A percentile compares a stretch with the other conserved stretches of the same genome.
Evolutionary conservation across 2,113 vertebrate species (phyloP).

Genomic region (Benitochromis conjunctus): DNA sequence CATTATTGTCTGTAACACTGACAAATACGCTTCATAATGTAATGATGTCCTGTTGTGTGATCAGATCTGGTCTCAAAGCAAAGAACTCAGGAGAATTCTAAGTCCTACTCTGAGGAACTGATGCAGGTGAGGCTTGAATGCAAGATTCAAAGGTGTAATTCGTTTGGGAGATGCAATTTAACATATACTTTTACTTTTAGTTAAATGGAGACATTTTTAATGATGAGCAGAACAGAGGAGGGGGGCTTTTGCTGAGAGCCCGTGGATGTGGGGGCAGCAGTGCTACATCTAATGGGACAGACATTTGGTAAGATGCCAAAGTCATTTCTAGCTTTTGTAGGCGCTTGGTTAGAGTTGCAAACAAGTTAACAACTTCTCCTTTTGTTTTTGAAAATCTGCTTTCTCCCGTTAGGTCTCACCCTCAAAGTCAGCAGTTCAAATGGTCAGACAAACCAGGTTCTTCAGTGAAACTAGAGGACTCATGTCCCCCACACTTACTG

Average conservation of each 20-base stretch:
- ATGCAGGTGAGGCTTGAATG: constrained; percentile 44
- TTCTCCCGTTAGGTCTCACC: constrained; percentile 7
- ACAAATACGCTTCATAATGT: neutral
- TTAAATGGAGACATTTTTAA: constrained; percentile 9
- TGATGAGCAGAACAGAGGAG: constrained; percentile 5
- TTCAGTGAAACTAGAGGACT: neutral
- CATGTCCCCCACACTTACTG: constrained; percentile 43
- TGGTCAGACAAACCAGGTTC: constrained; percentile 10
- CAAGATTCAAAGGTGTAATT: neutral
- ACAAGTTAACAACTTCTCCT: neutral
- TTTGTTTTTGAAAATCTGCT: neutral
- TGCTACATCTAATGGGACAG: neutral
- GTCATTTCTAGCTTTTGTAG: neutral
- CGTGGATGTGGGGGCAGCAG: constrained; percentile 34
- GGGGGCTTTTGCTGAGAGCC: constrained; percentile 5
- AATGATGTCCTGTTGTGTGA: neutral
- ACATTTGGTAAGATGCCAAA: constrained; percentile 16
- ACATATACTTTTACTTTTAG: neutral
- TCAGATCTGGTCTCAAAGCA: neutral
- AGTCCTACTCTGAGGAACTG: constrained; percentile 53
- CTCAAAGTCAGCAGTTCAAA: constrained; percentile 12
- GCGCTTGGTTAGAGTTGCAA: neutral
- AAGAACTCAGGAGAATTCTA: neutral
- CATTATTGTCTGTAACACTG: neutral
- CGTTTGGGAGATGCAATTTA: neutral